Evolutionary conservation across 2,113 vertebrate genomes (phyloP), one percentile per base, ranked within the genome.

Genomic region (Microtus richardsoni): DNA sequence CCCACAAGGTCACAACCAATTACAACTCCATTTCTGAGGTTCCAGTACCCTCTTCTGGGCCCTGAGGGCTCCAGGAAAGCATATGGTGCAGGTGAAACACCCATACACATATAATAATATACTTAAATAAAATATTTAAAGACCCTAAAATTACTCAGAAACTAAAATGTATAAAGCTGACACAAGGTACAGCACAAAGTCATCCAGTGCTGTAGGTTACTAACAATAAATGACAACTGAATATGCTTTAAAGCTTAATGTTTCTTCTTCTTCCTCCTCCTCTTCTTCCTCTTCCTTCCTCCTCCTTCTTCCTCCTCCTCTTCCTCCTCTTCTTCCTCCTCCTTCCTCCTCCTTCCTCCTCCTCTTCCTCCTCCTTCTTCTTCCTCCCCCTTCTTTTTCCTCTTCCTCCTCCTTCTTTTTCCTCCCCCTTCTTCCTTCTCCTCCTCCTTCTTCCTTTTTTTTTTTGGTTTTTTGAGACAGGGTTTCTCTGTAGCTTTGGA

Each of bases 151-250:
- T 44, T 86, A 54, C 54, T 66, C 36, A 82, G 44, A 87, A 89
- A 89, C 9, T 64, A 70, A 93, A 44, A 36, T 80, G 93, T 28
- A 49, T 77, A 64, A 82, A 68, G 73, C 14, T 77, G 19, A 68
- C 78, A 52, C 78, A 41, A 24, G 91, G 68, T 47, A 49, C 47
- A 83, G 77, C 77, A 90, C 5, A 60, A 93, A 74, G 75, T 60
- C 86, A 79, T 84, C 80, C 82, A 79, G 58, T 87, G 71, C 66
- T 80, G 80, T 77, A 26, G 6, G 54, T 74, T 77, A 77, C 91
- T 92, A 93, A 79, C 88, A 64, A 87, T 78, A 86, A 70, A n/a
- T 91, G 52, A 80, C 5, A 49, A 41, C 47, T 60, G 41, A 86
- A 41, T 66, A 47, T 13, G 49, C 24, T 83, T 95, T 88, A 66